These are phyloP conservation scores for Vesta saturnalis DNA, from an alignment of 2,888 invertebrate genomes.

Conservation along the genomic window DNA sequence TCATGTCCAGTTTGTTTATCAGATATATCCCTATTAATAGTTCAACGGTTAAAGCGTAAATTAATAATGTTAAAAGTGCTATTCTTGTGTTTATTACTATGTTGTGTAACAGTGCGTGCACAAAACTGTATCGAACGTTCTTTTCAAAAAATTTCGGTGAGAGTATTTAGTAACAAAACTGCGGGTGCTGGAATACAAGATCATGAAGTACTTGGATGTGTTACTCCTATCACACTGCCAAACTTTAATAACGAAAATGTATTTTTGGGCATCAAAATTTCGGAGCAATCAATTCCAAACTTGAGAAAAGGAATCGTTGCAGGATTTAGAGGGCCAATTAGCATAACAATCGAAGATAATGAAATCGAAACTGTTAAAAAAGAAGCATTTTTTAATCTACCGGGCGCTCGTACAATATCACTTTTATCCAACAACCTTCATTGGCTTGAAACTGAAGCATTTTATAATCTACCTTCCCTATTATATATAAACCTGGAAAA, in stretches of 20 bases:
- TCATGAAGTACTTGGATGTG: neutral
- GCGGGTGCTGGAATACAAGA: neutral
- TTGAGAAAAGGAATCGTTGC: constrained; percentile 2
- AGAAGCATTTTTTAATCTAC: constrained; percentile 12
- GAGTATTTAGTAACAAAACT: neutral
- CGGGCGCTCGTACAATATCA: constrained; percentile 7
- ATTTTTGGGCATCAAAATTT: constrained; percentile 8
- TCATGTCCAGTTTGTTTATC: neutral
- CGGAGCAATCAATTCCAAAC: constrained; percentile 3
- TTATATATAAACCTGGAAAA: constrained; percentile 13
- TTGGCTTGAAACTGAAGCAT: constrained; percentile 9
- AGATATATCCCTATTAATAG: neutral
- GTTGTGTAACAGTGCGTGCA: too few relatives aligned
- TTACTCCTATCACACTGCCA: neutral
- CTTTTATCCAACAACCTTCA: constrained; percentile 10
- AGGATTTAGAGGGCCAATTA: neutral
- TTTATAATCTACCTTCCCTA: constrained; percentile 3
- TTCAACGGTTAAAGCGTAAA: neutral
- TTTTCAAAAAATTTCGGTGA: neutral
- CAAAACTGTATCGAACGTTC: neutral
- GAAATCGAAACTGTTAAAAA: constrained; percentile 6
- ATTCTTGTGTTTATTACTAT: too few relatives aligned
- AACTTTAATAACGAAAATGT: neutral
- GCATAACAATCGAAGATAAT: constrained; percentile 4
- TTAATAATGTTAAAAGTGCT: too few relatives aligned